Conservation (phyloP, 2,797 vertebrate genomes). For the Platalea minor region DNA sequence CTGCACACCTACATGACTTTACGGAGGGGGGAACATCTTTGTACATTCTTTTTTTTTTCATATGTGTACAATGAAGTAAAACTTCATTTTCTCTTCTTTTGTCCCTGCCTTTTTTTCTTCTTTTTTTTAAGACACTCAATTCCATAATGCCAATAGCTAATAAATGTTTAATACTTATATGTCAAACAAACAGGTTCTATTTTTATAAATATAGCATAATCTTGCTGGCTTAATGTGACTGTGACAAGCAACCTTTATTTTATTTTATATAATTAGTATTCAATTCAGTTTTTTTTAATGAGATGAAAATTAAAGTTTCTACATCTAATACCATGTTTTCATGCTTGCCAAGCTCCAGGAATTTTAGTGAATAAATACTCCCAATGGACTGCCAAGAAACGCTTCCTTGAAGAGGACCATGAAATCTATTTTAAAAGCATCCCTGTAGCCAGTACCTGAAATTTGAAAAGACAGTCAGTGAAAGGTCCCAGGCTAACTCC, state of each 20-base stretch:
- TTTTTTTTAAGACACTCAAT: not conserved
- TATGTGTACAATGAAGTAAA: not conserved
- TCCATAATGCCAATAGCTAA: not conserved
- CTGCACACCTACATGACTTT: not conserved
- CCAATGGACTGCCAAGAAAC: conserved; percentile 80
- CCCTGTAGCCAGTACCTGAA: conserved; percentile 71
- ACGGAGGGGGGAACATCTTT: not conserved
- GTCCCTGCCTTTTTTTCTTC: not conserved
- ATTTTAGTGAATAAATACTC: conserved; percentile 82
- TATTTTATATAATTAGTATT: conserved; percentile 76
- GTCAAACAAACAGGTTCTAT: not conserved
- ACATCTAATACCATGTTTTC: conserved; percentile 82
- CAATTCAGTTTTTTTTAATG: conserved; percentile 75
- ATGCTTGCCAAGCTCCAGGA: conserved; percentile 78
- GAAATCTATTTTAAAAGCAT: conserved; percentile 81
- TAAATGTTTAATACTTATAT: not conserved
- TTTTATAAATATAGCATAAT: not conserved
- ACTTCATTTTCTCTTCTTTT: not conserved
- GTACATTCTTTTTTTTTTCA: not conserved
- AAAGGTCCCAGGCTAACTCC: not conserved
- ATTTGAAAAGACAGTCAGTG: conserved; percentile 55
- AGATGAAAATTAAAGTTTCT: conserved; percentile 87
- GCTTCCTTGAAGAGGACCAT: conserved; percentile 75
- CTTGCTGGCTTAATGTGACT: not conserved
- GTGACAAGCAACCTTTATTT: not conserved